Conservation (phyloP, 2,797 vertebrate species). For the Odontamblyopus rebecca region DNA sequence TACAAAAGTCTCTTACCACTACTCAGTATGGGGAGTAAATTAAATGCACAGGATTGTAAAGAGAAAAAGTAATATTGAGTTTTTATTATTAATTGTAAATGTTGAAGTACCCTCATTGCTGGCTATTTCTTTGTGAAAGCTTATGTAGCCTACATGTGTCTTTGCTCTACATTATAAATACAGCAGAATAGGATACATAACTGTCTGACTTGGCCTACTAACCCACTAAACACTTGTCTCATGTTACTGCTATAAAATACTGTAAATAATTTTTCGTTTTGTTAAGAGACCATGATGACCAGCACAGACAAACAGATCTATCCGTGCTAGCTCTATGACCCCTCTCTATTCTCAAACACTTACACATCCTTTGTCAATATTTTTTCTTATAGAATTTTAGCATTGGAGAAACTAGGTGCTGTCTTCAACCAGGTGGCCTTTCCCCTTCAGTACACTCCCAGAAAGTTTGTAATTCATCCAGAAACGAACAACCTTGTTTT, state of each 20-base stretch:
- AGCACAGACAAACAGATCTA: not conserved
- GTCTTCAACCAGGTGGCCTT: slow-evolving; percentile 99
- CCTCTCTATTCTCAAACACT: not conserved
- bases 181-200: not conserved
- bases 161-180: not conserved
- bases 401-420: slow-evolving; percentile 94
- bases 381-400: slow-evolving; percentile 85
- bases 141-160: not conserved
- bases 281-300: not conserved
- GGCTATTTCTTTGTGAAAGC: too few relatives aligned
- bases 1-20: too few relatives aligned
- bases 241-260: not conserved
- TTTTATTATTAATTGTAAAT: not conserved
- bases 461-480: slow-evolving; percentile 97
- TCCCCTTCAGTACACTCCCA: slow-evolving; percentile 93
- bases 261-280: not conserved
- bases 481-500: slow-evolving; percentile 95
- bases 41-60: not conserved
- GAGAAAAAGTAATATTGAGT: not conserved
- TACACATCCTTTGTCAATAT: not conserved
- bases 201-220: not conserved
- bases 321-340: not conserved
- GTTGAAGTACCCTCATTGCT: not conserved
- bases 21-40: not conserved
- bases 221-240: not conserved